These are phyloP conservation scores for Amorpha juglandis DNA, from an alignment of 2,888 invertebrate species.

Conservation along the genomic window DNA sequence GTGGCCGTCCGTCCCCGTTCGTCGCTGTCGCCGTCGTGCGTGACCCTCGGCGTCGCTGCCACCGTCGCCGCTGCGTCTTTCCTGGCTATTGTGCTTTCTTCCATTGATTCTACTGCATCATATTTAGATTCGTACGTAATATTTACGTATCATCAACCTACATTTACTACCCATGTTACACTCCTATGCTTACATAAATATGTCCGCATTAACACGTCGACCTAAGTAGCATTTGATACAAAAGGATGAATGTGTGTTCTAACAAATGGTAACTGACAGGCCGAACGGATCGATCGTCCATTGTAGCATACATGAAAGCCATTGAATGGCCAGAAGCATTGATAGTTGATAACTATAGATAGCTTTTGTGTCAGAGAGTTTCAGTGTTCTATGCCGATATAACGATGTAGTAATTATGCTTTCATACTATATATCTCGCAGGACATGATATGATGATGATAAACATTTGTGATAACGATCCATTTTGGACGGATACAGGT, in stretches of 20 bases:
- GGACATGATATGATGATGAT: no score
- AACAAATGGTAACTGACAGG: background rate
- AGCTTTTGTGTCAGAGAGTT: conserved; percentile 5
- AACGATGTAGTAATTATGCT: background rate
- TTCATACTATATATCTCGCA: background rate
- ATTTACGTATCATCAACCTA: conserved; percentile 33
- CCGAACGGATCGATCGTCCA: conserved; percentile 1
- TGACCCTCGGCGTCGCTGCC: conserved; percentile 1
- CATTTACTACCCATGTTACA: background rate
- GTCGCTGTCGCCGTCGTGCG: conserved; percentile 49
- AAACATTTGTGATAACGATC: background rate
- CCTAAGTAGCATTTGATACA: conserved; percentile 16
- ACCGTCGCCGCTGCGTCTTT: conserved; percentile 49
- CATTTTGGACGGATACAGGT: background rate
- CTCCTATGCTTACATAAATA: background rate
- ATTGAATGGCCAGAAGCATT: background rate
- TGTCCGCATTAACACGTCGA: background rate
- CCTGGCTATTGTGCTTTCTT: conserved; percentile 43
- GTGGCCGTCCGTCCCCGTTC: conserved; percentile 55
- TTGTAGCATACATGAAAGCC: background rate
- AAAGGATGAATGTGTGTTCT: background rate
- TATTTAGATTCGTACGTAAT: conserved; percentile 36
- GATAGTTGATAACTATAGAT: background rate
- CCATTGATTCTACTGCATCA: conserved; percentile 37
- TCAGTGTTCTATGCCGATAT: background rate